Conservation (phyloP, 2,797 vertebrate genomes). For the Emys orbicularis region DNA sequence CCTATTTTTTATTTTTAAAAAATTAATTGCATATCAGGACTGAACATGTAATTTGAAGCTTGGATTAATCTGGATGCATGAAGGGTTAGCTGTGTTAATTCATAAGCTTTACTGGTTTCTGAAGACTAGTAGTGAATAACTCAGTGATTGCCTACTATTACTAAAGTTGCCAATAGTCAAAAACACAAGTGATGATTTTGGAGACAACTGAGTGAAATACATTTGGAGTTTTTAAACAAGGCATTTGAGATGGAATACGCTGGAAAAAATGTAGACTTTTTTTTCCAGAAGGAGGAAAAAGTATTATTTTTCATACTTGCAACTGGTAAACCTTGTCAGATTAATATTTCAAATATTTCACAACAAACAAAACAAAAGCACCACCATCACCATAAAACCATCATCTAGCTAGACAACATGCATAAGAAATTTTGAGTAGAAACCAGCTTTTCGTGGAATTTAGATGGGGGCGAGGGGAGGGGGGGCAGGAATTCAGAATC, state of each 20-base stretch:
- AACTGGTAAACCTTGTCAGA: neutral
- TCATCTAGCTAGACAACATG: neutral
- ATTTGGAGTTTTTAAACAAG: neutral
- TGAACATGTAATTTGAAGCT: neutral
- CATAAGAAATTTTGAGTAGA: neutral
- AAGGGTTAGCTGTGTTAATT: neutral
- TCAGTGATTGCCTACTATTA: neutral
- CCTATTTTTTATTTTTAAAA: conserved; percentile 10
- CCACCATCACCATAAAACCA: neutral
- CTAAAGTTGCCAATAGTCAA: neutral
- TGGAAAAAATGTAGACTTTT: neutral
- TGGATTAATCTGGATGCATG: neutral
- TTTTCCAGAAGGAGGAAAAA: neutral
- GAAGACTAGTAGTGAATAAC: neutral
- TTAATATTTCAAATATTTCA: neutral
- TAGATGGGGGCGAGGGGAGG: neutral
- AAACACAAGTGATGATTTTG: neutral
- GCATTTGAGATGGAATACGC: neutral
- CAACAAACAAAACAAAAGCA: neutral
- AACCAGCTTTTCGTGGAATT: neutral
- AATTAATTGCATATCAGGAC: neutral
- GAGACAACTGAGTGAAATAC: neutral
- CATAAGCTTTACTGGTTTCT: neutral
- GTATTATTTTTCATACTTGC: neutral
- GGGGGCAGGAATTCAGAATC: neutral